Percentiles rank a stretch among this genome's conserved stretches.
phyloP scores from a whole-genome alignment of 2,113 vertebrate genomes.

The Chamaea fasciata region DNA sequence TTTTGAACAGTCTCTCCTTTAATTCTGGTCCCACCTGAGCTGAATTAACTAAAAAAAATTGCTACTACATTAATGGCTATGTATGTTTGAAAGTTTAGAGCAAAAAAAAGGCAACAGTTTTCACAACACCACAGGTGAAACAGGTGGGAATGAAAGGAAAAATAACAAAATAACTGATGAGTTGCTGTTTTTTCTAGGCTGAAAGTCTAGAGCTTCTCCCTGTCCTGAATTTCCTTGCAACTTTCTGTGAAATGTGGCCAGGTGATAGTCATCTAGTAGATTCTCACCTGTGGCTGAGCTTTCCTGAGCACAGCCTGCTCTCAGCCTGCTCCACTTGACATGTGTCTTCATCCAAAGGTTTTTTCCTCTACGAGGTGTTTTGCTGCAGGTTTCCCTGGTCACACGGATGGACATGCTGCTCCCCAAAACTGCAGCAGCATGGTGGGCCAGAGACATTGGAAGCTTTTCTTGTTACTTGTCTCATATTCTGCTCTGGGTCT shows the following conservation, averaged over 20 bases:
- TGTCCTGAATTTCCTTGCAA: not conserved
- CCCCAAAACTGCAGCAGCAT: not conserved
- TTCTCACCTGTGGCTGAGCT: not conserved
- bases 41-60: not conserved
- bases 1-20: not conserved
- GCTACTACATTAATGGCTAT: not conserved
- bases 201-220: not conserved
- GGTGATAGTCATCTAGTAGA: not conserved
- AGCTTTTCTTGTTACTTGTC: not conserved
- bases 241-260: not conserved
- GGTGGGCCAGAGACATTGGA: not conserved
- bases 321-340: accelerated
- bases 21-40: not conserved
- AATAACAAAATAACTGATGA: not conserved
- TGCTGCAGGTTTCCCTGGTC: not conserved
- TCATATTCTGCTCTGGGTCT: not conserved
- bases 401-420: accelerated
- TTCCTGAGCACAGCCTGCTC: not conserved
- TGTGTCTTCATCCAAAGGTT: accelerated
- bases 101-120: not conserved
- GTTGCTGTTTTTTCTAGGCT: not conserved
- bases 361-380: not conserved
- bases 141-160: not conserved
- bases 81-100: not conserved
- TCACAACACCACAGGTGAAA: not conserved